Conservation (phyloP, 2,797 vertebrate genomes). For the Coilia nasus region DNA sequence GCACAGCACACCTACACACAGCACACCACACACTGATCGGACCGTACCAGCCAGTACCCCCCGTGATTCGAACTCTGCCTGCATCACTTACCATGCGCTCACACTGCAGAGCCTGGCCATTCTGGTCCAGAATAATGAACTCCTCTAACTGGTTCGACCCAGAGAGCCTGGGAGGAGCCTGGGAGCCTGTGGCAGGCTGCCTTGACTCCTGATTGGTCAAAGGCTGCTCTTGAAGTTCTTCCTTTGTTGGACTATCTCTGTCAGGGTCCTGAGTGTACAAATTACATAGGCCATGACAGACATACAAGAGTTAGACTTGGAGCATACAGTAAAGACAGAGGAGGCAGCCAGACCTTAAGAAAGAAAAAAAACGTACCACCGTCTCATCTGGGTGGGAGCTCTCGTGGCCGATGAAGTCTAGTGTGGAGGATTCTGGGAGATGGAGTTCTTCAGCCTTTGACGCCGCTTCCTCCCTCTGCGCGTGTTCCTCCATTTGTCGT, state of each 20-base stretch:
- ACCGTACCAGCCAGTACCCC: too few relatives aligned
- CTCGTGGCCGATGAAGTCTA: background rate
- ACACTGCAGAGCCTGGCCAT: constrained; percentile 68
- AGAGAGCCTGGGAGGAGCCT: constrained; percentile 11
- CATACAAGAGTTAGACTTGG: too few relatives aligned
- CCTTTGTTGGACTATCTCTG: background rate
- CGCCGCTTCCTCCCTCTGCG: constrained; percentile 25
- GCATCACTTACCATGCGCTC: constrained; percentile 77
- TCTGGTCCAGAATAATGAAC: constrained; percentile 67
- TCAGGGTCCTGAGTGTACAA: background rate
- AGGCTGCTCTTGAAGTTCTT: constrained; percentile 8
- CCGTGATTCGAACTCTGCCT: background rate
- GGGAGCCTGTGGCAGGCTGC: background rate
- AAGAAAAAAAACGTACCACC: background rate
- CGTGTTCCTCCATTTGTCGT: constrained; percentile 44
- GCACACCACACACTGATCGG: too few relatives aligned
- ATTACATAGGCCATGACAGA: background rate
- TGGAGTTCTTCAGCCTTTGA: background rate
- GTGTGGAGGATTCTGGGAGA: background rate
- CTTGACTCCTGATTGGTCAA: background rate
- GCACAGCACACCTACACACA: background rate
- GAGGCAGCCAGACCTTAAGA: background rate
- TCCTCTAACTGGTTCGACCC: constrained; percentile 56
- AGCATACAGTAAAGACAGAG: too few relatives aligned
- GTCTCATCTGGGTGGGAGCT: background rate